Base-by-base conservation (phyloP, 2,113 vertebrate species). In the Syngnathus typhle region DNA sequence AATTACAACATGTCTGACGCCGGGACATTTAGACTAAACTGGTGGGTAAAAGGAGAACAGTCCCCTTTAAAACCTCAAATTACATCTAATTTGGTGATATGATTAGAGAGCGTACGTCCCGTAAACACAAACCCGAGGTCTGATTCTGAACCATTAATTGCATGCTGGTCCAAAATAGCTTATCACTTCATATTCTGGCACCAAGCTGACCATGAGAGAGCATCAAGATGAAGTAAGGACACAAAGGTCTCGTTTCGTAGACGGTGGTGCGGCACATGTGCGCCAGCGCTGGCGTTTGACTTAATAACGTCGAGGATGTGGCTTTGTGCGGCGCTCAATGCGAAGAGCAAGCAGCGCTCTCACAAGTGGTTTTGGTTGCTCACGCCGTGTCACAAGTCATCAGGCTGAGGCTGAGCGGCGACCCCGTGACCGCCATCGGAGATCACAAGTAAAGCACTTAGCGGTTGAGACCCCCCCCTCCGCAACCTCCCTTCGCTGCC, bases 381-480 rank as follows among this genome's bases (percentile, higher is more conserved):
- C 68, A 68, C 72, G 79, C 76, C 18, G 82, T 89, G 90, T 91
- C 90, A 92, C 70, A 89, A 88, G 79, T 86, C 82, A 91, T 91
- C 88, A 90, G 83, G 81, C 78, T 90, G 87, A 91, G 62, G 84
- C 84, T 85, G 79, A 79, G 78, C 77, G 67, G 75, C 74, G 89
- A 91, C 90, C 91, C 70, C 67, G 62, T 86, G 86, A 91, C 91
- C 90, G 80, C 85, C 82, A 87, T 85, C 88, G 84, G 78, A 90
- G 87, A 90, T 88, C 86, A 79, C 78, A 88, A 76, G 82, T 81
- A 74, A 76, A 73, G 87, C 87, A 89, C 85, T 89, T 88, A 88
- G 79, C 61, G 74, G 68, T 73, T 38, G 7, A 10, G 37, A 38
- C 69, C 61, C 36, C 37, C 32, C 23, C 38, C 38, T 43, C 69